These are phyloP conservation scores for Suncus etruscus DNA, from an alignment of 2,113 vertebrate species.

Conservation along the genomic window DNA sequence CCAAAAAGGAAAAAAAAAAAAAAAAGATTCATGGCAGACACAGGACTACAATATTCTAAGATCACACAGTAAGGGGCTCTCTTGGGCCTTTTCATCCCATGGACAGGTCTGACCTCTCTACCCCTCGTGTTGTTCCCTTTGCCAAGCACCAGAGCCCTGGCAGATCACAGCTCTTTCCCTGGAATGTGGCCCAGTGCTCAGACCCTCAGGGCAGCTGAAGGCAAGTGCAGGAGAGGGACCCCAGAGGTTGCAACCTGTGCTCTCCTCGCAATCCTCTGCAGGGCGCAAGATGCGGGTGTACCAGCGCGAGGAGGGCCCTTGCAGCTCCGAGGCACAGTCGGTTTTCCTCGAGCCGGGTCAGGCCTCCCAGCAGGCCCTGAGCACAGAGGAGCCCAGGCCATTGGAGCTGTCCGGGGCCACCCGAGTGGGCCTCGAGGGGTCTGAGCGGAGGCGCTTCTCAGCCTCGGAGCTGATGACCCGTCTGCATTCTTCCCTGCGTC, in stretches of 20 bases:
- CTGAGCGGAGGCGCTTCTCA: conserved; percentile 93
- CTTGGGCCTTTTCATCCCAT: not conserved
- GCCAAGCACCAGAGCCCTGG: not conserved
- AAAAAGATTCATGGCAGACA: not conserved
- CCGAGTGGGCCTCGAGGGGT: conserved; percentile 79
- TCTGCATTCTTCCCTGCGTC: conserved; percentile 92
- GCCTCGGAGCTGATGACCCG: conserved; percentile 93
- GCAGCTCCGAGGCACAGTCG: conserved; percentile 87
- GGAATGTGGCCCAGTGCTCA: not conserved
- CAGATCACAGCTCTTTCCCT: not conserved
- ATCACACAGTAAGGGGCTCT: not conserved
- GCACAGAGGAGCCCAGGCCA: not conserved
- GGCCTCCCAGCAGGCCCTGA: conserved; percentile 24
- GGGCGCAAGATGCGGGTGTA: conserved; percentile 94
- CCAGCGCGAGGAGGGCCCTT: conserved; percentile 85
- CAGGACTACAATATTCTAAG: not conserved
- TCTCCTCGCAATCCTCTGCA: conserved; percentile 66
- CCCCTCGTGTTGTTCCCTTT: not conserved
- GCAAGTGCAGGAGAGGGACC: not conserved
- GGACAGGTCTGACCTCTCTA: too few species aligned
- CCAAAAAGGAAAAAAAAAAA: too few species aligned
- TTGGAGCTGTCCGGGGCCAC: conserved; percentile 18
- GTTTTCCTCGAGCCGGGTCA: conserved; percentile 86
- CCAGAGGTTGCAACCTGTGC: not conserved
- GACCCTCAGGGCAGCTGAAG: not conserved